phyloP scores from a whole-genome alignment of 2,113 vertebrate genomes.

The Taurulus bubalis region DNA sequence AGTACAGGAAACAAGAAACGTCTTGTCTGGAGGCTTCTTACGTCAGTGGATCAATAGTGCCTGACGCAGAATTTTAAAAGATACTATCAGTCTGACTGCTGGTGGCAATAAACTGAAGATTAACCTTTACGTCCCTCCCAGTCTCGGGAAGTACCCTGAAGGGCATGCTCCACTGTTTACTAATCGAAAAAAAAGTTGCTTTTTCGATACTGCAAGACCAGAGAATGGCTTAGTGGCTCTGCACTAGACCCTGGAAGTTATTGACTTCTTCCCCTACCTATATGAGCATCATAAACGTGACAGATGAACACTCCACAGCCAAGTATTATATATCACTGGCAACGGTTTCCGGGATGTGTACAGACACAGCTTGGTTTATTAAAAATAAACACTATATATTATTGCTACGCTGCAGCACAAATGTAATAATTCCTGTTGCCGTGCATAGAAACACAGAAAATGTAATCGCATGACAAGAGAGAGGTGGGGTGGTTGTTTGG shows the following conservation, averaged over 20 bases:
- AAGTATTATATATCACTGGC: constrained; percentile 69
- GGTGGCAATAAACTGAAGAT: constrained; percentile 85
- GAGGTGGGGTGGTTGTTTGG: constrained; percentile 72
- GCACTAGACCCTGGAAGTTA: constrained; percentile 76
- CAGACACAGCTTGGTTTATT: constrained; percentile 74
- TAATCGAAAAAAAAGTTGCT: constrained; percentile 84
- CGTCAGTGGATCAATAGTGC: constrained; percentile 79
- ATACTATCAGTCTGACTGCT: constrained; percentile 83
- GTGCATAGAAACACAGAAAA: constrained; percentile 68
- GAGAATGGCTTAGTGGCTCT: constrained; percentile 71
- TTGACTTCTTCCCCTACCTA: constrained; percentile 78
- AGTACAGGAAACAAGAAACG: constrained; percentile 78
- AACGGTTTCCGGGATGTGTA: constrained; percentile 54
- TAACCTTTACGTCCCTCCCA: constrained; percentile 82
- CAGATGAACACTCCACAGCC: constrained; percentile 74
- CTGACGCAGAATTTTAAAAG: constrained; percentile 81
- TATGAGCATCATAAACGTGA: constrained; percentile 81
- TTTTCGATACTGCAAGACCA: constrained; percentile 71
- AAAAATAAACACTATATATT: constrained; percentile 79
- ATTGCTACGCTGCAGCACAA: constrained; percentile 64
- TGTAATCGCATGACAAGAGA: constrained; percentile 70
- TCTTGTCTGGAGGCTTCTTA: constrained; percentile 80
- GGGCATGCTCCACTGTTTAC: constrained; percentile 80
- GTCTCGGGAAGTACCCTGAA: constrained; percentile 80
- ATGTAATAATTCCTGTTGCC: constrained; percentile 75